These are phyloP conservation scores for Polymixis flavicincta DNA, from an alignment of 2,888 invertebrate genomes.

Conservation along the genomic window DNA sequence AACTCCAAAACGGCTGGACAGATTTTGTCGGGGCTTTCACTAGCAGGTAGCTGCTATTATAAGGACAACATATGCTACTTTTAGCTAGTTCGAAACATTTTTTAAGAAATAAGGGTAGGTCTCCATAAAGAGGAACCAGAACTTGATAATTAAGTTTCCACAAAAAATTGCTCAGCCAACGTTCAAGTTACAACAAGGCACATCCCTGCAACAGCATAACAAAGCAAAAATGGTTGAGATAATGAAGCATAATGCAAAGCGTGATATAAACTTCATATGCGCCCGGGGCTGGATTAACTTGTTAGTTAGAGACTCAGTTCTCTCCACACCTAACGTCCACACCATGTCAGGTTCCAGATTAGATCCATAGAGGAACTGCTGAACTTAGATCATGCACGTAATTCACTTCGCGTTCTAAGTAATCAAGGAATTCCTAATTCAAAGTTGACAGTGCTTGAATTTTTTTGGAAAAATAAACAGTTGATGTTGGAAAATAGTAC, in stretches of 20 bases:
- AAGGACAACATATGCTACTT: too few relatives aligned
- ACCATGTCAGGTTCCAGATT: conserved; percentile 62
- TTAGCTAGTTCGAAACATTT: too few relatives aligned
- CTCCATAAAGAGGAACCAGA: too few relatives aligned
- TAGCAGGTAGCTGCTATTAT: too few relatives aligned
- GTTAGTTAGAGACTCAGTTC: conserved; percentile 78
- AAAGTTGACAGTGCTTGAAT: neutral
- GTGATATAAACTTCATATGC: conserved; percentile 87
- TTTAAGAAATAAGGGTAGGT: too few relatives aligned
- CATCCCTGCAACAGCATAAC: conserved; percentile 81
- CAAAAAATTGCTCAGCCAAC: neutral
- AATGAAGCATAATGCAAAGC: conserved; percentile 89
- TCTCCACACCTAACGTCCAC: conserved; percentile 63
- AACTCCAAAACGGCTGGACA: too few relatives aligned
- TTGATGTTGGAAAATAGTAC: neutral
- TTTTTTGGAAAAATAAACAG: neutral
- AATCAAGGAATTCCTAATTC: neutral
- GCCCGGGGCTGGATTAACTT: conserved; percentile 88
- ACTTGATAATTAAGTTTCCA: neutral
- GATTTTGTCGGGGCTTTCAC: too few relatives aligned
- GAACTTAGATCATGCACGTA: conserved; percentile 1
- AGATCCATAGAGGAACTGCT: conserved; percentile 40
- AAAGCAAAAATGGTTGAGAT: conserved; percentile 88
- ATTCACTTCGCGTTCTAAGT: neutral
- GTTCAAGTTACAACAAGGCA: conserved; percentile 15